Evolutionary conservation across 2,888 invertebrate species (phyloP).

Genomic region (Agrotis exclamationis): DNA sequence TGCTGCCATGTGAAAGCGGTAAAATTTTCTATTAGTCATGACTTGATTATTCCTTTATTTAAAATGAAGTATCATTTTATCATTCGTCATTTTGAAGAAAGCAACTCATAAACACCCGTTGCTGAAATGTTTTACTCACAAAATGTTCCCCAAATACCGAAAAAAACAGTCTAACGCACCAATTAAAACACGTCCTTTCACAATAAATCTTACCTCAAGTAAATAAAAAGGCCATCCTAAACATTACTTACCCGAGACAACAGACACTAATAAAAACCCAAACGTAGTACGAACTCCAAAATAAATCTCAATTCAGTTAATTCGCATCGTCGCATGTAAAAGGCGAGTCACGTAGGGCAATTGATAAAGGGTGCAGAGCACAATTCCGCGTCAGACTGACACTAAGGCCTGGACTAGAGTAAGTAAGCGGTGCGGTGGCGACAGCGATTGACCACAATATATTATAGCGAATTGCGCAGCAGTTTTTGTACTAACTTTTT

Average conservation of each 20-base stretch:
- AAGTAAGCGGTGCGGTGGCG: neutral
- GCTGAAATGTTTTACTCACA: neutral
- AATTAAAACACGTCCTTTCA: conserved; percentile 24
- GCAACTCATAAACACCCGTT: no score
- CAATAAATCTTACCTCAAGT: conserved; percentile 16
- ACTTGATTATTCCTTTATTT: no score
- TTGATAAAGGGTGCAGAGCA: conserved; percentile 62
- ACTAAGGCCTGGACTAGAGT: conserved; percentile 23
- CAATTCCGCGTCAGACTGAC: conserved; percentile 53
- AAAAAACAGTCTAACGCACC: neutral
- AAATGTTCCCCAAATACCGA: neutral
- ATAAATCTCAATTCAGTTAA: conserved; percentile 61
- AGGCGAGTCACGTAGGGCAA: conserved; percentile 64
- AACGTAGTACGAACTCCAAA: conserved; percentile 43
- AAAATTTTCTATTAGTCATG: no score
- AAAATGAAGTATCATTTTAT: no score
- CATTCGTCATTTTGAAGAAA: no score
- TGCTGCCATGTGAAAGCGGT: no score
- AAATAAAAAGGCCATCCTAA: conserved; percentile 25
- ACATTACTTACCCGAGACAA: conserved; percentile 39
- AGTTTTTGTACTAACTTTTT: no score
- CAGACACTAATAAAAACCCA: conserved; percentile 44
- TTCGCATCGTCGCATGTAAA: conserved; percentile 51
- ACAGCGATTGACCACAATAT: no score
- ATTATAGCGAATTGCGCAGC: no score